phyloP scores from a whole-genome alignment of 1,140 invertebrate species.

The Philotrypesis tridentata region DNA sequence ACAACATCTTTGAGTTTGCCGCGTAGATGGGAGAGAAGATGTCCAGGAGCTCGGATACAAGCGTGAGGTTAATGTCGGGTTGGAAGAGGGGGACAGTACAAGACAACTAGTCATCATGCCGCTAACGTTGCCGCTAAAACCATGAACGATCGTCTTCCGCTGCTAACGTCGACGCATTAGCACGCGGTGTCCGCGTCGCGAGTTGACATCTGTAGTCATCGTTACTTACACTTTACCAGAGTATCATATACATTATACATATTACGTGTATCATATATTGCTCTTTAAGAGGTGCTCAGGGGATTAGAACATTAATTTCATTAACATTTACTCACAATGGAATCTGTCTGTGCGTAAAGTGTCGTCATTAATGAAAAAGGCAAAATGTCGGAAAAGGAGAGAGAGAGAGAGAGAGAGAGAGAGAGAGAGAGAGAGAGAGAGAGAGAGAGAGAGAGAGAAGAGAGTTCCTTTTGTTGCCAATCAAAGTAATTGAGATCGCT shows the following conservation, averaged over 20 bases:
- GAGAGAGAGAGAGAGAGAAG: too few species aligned
- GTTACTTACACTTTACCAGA: not conserved
- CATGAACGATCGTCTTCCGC: not conserved
- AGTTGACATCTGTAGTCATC: not conserved
- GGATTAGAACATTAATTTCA: too few species aligned
- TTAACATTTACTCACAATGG: too few species aligned
- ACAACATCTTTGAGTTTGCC: not conserved
- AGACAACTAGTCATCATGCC: not conserved
- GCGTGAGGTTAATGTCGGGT: not conserved
- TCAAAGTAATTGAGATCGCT: constrained; percentile 42
- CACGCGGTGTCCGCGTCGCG: not conserved
- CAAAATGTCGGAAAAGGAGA: too few species aligned
- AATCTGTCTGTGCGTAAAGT: too few species aligned
- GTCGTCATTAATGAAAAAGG: too few species aligned
- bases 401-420: too few species aligned
- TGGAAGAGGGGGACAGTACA: not conserved
- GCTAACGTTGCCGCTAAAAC: not conserved
- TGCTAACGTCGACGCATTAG: not conserved
- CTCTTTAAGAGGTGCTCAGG: too few species aligned
- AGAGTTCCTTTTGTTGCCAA: constrained; percentile 16
- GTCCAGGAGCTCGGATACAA: not conserved
- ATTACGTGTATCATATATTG: too few species aligned
- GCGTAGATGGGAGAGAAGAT: not conserved
- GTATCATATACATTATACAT: not conserved
- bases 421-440: too few species aligned